Evolutionary conservation across 2,888 invertebrate genomes (phyloP).

Genomic region (Adela reaumurella): DNA sequence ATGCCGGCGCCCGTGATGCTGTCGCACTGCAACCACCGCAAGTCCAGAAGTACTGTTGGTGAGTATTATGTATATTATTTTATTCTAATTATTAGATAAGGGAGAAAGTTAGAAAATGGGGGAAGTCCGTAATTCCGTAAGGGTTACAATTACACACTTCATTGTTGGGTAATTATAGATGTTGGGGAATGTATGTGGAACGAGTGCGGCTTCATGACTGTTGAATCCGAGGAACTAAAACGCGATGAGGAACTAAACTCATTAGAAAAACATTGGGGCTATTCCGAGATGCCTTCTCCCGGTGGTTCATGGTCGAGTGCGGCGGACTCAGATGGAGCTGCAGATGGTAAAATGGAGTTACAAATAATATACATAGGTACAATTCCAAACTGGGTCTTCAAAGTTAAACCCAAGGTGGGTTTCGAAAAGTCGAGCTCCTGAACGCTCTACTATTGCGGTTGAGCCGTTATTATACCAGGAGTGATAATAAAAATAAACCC

Average conservation of each 20-base stretch:
- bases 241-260: conserved; percentile 41
- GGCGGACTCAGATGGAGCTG: conserved; percentile 40
- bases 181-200: conserved; percentile 73
- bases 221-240: conserved; percentile 65
- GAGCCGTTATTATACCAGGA: too few relatives aligned
- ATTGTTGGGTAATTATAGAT: too few relatives aligned
- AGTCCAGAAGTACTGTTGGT: conserved; percentile 6
- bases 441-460: too few relatives aligned
- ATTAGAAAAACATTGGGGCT: conserved; percentile 64
- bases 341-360: conserved; percentile 69
- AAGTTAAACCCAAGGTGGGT: too few relatives aligned
- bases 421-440: too few relatives aligned
- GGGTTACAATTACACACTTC: too few relatives aligned
- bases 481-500: too few relatives aligned
- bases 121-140: too few relatives aligned
- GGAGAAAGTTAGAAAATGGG: too few relatives aligned
- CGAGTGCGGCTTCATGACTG: conserved; percentile 66
- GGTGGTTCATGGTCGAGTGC: conserved; percentile 61
- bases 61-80: conserved; percentile 35
- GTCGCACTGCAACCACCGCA: background rate
- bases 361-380: too few relatives aligned
- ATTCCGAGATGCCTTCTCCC: conserved; percentile 54
- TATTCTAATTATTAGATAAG: conserved; percentile 35
- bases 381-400: too few relatives aligned
- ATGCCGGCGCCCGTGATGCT: conserved; percentile 47